Conservation (phyloP, 1,140 invertebrate species). For the Aphelinus certus region DNA sequence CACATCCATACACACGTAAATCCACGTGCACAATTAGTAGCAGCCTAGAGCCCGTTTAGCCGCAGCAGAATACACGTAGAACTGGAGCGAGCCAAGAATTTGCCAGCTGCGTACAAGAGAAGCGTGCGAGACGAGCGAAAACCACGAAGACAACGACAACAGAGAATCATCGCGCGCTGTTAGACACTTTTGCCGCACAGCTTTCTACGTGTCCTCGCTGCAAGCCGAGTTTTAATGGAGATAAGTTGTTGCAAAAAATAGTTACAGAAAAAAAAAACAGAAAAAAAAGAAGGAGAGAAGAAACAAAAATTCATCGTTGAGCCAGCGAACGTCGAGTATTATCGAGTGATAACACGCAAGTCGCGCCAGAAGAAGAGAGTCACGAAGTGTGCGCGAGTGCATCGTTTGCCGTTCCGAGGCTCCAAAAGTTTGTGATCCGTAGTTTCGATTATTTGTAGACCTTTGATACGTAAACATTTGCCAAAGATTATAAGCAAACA, state of each 20-base stretch:
- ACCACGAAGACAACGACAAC: no score
- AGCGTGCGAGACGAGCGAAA: no score
- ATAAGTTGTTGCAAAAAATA: not conserved
- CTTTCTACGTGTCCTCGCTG: slow-evolving; percentile 10
- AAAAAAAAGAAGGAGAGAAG: not conserved
- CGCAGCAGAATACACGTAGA: no score
- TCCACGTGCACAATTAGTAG: not conserved
- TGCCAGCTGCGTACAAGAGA: no score
- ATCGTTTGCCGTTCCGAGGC: not conserved
- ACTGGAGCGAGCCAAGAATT: no score
- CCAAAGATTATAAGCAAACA: not conserved
- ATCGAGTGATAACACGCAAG: no score
- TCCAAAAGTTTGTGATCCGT: not conserved
- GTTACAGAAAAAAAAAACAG: not conserved
- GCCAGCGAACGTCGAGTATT: no score
- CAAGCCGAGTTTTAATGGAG: not conserved
- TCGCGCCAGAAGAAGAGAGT: no score
- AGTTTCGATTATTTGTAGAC: not conserved
- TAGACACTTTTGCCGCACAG: not conserved
- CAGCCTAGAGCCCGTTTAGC: no score
- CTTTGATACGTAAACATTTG: slow-evolving; percentile 25
- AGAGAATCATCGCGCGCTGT: not conserved
- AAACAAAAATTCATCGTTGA: no score
- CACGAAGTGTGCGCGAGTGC: no score
- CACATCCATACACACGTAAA: not conserved